Percentiles rank a stretch among this genome's conserved stretches.
Conservation (phyloP, 2,113 vertebrate genomes). For the Ptyas mucosa region DNA sequence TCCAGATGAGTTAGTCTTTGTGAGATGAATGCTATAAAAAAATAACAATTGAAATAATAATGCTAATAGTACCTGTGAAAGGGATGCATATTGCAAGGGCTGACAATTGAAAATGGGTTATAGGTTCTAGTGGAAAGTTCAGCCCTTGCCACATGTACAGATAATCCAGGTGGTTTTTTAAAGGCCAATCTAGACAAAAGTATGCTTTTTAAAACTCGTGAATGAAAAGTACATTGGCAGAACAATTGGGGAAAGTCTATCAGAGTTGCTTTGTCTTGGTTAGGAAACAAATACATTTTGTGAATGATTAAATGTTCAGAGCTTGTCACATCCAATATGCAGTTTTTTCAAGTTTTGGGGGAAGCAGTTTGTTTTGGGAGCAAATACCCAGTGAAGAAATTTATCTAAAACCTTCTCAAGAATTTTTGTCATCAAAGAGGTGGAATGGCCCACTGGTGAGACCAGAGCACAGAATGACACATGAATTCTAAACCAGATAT, state of each 20-base stretch:
- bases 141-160: background rate
- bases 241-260: background rate
- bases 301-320: background rate
- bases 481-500: background rate
- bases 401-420: background rate
- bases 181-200: background rate
- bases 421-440: background rate
- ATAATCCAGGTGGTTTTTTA: background rate
- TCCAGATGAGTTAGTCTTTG: background rate
- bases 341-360: background rate
- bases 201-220: background rate
- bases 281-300: background rate
- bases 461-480: background rate
- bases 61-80: background rate
- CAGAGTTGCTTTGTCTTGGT: background rate
- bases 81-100: background rate
- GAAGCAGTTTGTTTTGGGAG: background rate
- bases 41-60: slow-evolving; percentile 5
- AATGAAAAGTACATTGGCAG: background rate
- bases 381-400: background rate
- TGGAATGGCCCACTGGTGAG: background rate
- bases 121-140: too few relatives aligned
- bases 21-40: background rate
- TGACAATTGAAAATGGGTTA: background rate
- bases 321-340: background rate